A percentile compares a stretch with the other conserved stretches of the same genome.
Evolutionary conservation across 2,888 invertebrate genomes (phyloP).

Genomic region (Alloscopus bannaensis): DNA sequence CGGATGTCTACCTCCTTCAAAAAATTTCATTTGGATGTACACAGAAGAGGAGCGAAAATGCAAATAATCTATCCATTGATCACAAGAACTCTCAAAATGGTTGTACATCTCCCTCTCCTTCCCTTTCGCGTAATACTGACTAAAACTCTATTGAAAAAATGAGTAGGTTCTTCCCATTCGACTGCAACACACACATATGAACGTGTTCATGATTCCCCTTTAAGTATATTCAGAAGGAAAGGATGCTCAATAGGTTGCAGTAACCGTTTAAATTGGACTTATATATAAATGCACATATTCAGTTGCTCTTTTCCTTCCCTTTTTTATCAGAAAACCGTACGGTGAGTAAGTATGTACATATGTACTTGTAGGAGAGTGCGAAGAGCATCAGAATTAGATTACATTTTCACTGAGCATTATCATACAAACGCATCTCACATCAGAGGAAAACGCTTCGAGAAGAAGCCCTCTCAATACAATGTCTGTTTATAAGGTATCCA

Average conservation of each 20-base stretch:
- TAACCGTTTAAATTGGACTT: neutral
- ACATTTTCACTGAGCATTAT: conserved; percentile 31
- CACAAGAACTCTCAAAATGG: conserved; percentile 50
- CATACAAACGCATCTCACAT: conserved; percentile 12
- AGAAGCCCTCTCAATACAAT: neutral
- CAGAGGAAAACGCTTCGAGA: neutral
- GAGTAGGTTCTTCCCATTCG: too few relatives aligned
- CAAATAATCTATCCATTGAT: conserved; percentile 61
- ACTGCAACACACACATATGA: too few relatives aligned
- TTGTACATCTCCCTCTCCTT: conserved; percentile 52
- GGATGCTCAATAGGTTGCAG: neutral
- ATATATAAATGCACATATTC: conserved; percentile 24
- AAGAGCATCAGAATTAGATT: conserved; percentile 56
- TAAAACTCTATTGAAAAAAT: too few relatives aligned
- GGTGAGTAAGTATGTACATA: conserved; percentile 8
- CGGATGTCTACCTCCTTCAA: conserved; percentile 10
- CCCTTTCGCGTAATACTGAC: conserved; percentile 10
- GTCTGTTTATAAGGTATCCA: too few relatives aligned
- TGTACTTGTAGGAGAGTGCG: too few relatives aligned
- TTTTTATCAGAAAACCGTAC: conserved; percentile 33
- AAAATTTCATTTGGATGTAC: conserved; percentile 47
- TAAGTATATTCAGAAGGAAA: too few relatives aligned
- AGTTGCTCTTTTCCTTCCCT: conserved; percentile 28
- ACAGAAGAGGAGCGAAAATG: conserved; percentile 51
- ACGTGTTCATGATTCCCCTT: too few relatives aligned